Base-by-base conservation (phyloP, 2,797 vertebrate genomes). In the Odontamblyopus lacepedii region DNA sequence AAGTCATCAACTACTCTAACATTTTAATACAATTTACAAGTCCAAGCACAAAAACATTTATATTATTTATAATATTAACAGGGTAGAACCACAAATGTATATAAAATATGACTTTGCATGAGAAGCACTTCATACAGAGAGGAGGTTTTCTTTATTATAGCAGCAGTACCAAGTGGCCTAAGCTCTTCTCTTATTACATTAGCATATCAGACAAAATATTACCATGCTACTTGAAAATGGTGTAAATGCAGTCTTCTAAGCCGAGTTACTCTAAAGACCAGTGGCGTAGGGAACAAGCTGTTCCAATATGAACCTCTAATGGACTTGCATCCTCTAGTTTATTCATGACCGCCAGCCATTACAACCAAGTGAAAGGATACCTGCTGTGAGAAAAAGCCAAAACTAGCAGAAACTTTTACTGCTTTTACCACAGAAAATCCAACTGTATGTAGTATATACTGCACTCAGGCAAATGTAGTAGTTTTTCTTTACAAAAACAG, bases 221-320 rank as follows among this genome's bases (percentile, higher is more conserved):
- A 48, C 26, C 27, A 29, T 16, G 27, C 26, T 29, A 29, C 3
- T 27, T 57, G 23, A 26, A 57, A 23, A 13, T 27, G 11, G 55
- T 12, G 26, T 27, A 57, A 26, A 26, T 57, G 26, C 9, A 57
- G 26, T 57, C 3, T 53, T 19, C 59, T 74, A 72, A 67, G 83
- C 77, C 74, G 86, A 82, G 78, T 79, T 38, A 41, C 76, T 38
- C 74, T 57, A 77, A 61, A 72, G 74, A 78, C 86, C 78, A 53
- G 73, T 55, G 65, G 78, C 78, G 85, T 84, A 82, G 87, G 32
- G 63, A 29, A 48, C 63, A 67, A 74, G 76, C 75, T 57, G 15
- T 63, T 88, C 76, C 74, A 79, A n/a, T 59, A 76, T 78, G 38
- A 86, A 87, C 83, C 67, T 82, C 79, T 87, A 90, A 90, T 90